phyloP scores from a whole-genome alignment of 2,797 vertebrate species.

The Hyperoplus immaculatus region DNA sequence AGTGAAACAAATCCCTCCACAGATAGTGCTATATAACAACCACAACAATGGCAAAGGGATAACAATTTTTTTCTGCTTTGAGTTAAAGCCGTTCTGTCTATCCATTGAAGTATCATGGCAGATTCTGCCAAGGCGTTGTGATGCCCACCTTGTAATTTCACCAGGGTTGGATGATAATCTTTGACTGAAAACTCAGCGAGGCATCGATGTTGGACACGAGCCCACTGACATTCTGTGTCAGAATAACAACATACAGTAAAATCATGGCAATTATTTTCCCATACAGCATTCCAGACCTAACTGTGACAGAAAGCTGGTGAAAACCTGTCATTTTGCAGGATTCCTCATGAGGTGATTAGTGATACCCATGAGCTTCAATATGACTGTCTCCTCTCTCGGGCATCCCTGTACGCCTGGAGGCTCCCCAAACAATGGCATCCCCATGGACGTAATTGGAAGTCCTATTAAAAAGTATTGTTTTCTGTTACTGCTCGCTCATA shows the following conservation, averaged over 20 bases:
- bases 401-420: slow-evolving; percentile 64
- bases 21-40: slow-evolving; percentile 45
- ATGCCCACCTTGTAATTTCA: slow-evolving; percentile 12
- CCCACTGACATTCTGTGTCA: slow-evolving; percentile 31
- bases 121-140: slow-evolving; percentile 20
- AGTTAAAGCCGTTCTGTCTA: slow-evolving; percentile 33
- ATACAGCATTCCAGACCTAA: slow-evolving; percentile 25
- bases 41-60: slow-evolving; percentile 50
- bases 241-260: slow-evolving; percentile 29
- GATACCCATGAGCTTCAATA: slow-evolving; percentile 63
- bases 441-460: slow-evolving; percentile 64
- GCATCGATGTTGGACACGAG: slow-evolving; percentile 36
- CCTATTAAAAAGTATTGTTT: slow-evolving; percentile 34
- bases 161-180: slow-evolving; percentile 28
- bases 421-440: slow-evolving; percentile 68
- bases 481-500: slow-evolving; percentile 27
- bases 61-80: slow-evolving; percentile 32
- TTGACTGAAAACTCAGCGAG: slow-evolving; percentile 39
- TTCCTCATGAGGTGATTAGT: slow-evolving; percentile 66
- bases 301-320: slow-evolving; percentile 42
- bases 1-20: slow-evolving; percentile 46
- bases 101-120: slow-evolving; percentile 18
- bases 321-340: slow-evolving; percentile 59
- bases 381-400: slow-evolving; percentile 60
- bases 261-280: slow-evolving; percentile 58